These are phyloP conservation scores for Vollenhovia emeryi DNA, from an alignment of 1,140 invertebrate species.

Conservation along the genomic window DNA sequence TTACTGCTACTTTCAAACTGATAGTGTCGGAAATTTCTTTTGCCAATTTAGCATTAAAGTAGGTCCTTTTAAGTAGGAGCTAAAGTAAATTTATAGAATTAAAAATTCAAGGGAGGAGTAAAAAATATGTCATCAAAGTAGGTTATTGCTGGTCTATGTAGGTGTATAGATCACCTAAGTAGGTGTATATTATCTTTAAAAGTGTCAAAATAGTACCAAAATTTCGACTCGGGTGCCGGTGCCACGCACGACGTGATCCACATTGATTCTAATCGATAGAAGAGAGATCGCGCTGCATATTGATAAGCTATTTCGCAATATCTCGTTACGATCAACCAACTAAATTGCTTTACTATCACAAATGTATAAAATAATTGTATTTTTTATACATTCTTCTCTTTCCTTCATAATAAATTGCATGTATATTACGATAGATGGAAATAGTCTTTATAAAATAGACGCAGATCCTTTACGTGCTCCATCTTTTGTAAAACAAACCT, in stretches of 20 bases:
- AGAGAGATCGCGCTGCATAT: neutral
- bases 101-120: too few relatives aligned
- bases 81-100: too few relatives aligned
- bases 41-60: too few relatives aligned
- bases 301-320: slow-evolving; percentile 10
- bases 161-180: too few relatives aligned
- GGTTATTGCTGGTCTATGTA: too few relatives aligned
- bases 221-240: too few relatives aligned
- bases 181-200: too few relatives aligned
- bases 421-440: neutral
- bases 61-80: too few relatives aligned
- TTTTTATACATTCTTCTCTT: neutral
- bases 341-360: neutral
- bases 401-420: neutral
- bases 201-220: too few relatives aligned
- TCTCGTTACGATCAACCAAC: neutral
- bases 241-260: neutral
- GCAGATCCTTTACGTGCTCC: neutral
- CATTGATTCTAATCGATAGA: neutral
- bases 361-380: neutral
- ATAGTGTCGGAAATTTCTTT: too few relatives aligned
- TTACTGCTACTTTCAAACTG: too few relatives aligned
- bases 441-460: neutral
- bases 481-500: neutral
- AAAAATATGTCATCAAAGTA: too few relatives aligned